Evolutionary conservation across 2,888 invertebrate species (phyloP).

Genomic region (Eupithecia dodoneata): DNA sequence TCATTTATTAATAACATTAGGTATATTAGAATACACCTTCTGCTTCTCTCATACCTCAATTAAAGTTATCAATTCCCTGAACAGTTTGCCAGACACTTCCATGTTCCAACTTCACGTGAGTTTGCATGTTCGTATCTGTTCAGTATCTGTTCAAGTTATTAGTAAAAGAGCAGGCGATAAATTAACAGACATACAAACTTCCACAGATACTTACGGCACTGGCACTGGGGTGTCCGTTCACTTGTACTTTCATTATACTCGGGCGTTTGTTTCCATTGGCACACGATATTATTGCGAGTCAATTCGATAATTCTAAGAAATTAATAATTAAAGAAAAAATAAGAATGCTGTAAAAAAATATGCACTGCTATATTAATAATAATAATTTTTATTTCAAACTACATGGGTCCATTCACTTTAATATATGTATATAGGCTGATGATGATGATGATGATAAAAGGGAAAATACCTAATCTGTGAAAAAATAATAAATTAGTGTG

Average conservation of each 20-base stretch:
- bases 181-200: constrained; percentile 70
- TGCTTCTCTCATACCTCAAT: background rate
- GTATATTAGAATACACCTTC: background rate
- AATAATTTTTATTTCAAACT: too few relatives aligned
- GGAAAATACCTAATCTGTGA: too few relatives aligned
- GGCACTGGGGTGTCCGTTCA: constrained; percentile 78
- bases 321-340: too few relatives aligned
- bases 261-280: constrained; percentile 56
- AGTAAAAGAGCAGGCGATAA: constrained; percentile 56
- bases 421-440: too few relatives aligned
- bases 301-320: background rate
- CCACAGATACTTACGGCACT: constrained; percentile 70
- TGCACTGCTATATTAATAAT: too few relatives aligned
- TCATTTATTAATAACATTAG: background rate
- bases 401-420: too few relatives aligned
- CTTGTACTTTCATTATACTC: constrained; percentile 81
- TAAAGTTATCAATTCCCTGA: constrained; percentile 8
- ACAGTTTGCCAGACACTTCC: constrained; percentile 14
- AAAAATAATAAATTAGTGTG: too few relatives aligned
- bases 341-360: too few relatives aligned
- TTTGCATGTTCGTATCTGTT: constrained; percentile 35
- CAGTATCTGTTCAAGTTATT: constrained; percentile 36
- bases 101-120: constrained; percentile 16
- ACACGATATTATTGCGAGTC: constrained; percentile 9
- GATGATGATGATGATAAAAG: too few relatives aligned